Percentiles rank a stretch among this genome's conserved stretches.
Evolutionary conservation across 2,888 invertebrate species (phyloP).

Genomic region (Rhagonycha fulva): DNA sequence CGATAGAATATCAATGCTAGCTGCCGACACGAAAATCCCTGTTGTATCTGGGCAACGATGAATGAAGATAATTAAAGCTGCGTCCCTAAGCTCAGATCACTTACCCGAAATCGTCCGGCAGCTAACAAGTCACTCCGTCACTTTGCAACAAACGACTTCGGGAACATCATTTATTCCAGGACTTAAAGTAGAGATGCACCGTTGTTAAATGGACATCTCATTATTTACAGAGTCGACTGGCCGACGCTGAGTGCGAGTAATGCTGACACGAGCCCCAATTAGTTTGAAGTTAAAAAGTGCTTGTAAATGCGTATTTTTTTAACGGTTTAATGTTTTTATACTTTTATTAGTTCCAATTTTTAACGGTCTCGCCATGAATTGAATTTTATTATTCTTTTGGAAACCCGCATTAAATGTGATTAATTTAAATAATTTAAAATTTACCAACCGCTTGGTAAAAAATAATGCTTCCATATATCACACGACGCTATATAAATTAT

Average conservation of each 20-base stretch:
- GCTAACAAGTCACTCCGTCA: slow-evolving; percentile 43
- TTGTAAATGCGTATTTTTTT: slow-evolving; percentile 37
- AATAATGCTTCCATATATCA: neutral
- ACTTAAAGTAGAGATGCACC: slow-evolving; percentile 40
- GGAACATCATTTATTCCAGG: slow-evolving; percentile 43
- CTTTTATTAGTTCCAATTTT: slow-evolving; percentile 34
- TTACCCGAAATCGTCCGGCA: slow-evolving; percentile 31
- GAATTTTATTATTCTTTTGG: slow-evolving; percentile 16
- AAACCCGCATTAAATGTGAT: neutral
- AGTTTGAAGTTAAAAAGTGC: slow-evolving; percentile 43
- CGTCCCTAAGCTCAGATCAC: slow-evolving; percentile 31
- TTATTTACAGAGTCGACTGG: slow-evolving; percentile 44
- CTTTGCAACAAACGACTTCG: slow-evolving; percentile 44
- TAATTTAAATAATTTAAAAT: neutral
- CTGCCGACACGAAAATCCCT: slow-evolving; percentile 28
- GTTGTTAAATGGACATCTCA: slow-evolving; percentile 45
- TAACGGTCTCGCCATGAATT: slow-evolving; percentile 15
- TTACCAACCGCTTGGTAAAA: neutral
- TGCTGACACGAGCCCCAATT: slow-evolving; percentile 45
- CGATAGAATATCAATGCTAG: slow-evolving; percentile 21
- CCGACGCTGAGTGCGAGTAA: slow-evolving; percentile 42
- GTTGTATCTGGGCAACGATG: slow-evolving; percentile 28
- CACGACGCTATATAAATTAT: neutral
- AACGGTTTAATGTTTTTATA: slow-evolving; percentile 34
- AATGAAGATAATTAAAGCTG: slow-evolving; percentile 31